phyloP scores from a whole-genome alignment of 1,140 invertebrate species.

The Drusus annulatus region DNA sequence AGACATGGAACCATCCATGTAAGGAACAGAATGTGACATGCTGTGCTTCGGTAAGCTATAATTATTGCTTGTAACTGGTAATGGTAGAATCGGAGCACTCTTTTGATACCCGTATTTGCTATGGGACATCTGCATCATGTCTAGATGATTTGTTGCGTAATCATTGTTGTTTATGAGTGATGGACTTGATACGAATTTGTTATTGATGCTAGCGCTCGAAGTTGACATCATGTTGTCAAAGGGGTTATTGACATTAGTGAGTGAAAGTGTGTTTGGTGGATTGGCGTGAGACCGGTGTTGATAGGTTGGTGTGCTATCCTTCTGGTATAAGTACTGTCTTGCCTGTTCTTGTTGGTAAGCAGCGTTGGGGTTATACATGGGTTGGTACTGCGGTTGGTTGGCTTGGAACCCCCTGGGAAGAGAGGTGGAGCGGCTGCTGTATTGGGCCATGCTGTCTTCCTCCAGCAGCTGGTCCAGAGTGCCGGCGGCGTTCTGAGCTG shows the following conservation, averaged over 20 bases:
- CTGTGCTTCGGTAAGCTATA: conserved; percentile 48
- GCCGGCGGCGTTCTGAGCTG: conserved; percentile 59
- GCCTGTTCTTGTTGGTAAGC: conserved; percentile 56
- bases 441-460: conserved; percentile 68
- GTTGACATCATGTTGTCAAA: conserved; percentile 55
- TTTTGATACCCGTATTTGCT: conserved; percentile 49
- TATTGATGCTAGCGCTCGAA: conserved; percentile 46
- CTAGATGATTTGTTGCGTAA: conserved; percentile 44
- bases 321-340: conserved; percentile 47
- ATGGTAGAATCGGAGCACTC: conserved; percentile 39
- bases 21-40: conserved; percentile 45
- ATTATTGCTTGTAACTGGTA: conserved; percentile 36
- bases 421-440: conserved; percentile 65
- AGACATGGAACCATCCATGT: conserved; percentile 42
- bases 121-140: conserved; percentile 31
- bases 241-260: conserved; percentile 57
- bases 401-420: conserved; percentile 61
- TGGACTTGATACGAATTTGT: conserved; percentile 53
- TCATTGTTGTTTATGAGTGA: conserved; percentile 56
- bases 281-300: conserved; percentile 41
- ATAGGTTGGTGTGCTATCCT: conserved; percentile 26
- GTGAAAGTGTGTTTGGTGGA: conserved; percentile 55
- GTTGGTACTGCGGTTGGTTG: conserved; percentile 62
- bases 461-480: conserved; percentile 73
- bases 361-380: conserved; percentile 56